Base-by-base conservation (phyloP, 1,140 invertebrate genomes). In the Drosophila persimilis region DNA sequence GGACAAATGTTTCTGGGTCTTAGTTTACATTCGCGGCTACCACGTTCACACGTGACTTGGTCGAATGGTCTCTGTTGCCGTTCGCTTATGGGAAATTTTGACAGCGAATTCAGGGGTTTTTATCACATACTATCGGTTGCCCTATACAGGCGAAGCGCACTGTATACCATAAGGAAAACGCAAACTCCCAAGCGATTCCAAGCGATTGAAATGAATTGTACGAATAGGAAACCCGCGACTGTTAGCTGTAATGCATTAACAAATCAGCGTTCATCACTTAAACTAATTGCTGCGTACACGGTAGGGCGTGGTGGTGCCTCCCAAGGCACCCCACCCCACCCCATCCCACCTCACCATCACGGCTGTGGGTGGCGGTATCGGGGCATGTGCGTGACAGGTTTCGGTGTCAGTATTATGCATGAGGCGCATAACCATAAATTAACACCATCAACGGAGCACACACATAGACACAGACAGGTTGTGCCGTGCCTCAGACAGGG, bases 251-350 rank as follows among this genome's bases (percentile, higher is more conserved):
- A 83, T 79, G 64, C 80, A 81, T 81, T 77, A 77, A 73, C 78
- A 75, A 84, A 84, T 83, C 75, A 70, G 64, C 79, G 80, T 84
- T 66, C 57, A 84, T 84, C 81, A 84, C 79, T 84, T 84, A 78
- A 79, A 84, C 79, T 83, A 83, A 83, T 84, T 83, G 75, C 74
- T 67, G 69, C 48, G 15, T 51, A 41, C 45, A 45, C 45, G 26
- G 3, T 3, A 22, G n/a, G 50, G 63, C 7, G 31, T 43, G 35
- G 20, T 31, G n/a, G 24, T 26, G 15, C 20, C 61, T 24, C 44
- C 55, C 55, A 13, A 4, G 31, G 3, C 51, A 17, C 17, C 17
- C 17, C 6, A 26, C 11, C 29, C 3, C 26, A 29, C 5, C 17
- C 44, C 51, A 39, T 1, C 17, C 17, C 17, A 17, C 17, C 17